Percentiles rank a stretch among this genome's conserved stretches.
Conservation (phyloP, 2,113 vertebrate species). For the Hystrix cristata region DNA sequence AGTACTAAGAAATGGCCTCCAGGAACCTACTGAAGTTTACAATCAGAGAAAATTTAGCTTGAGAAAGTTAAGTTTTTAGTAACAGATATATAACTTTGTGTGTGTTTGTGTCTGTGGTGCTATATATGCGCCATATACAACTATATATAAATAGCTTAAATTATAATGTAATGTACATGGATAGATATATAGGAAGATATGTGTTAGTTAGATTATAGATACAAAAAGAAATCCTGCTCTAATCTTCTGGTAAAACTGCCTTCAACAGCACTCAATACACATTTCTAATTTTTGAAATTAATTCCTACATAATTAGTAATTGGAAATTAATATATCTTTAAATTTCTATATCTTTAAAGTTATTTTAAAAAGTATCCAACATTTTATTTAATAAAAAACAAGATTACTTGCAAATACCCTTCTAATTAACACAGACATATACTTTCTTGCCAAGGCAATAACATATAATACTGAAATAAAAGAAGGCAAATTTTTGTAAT, state of each 20-base stretch:
- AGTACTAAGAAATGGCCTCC: background rate
- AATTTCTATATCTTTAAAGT: background rate
- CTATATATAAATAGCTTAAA: background rate
- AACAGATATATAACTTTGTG: background rate
- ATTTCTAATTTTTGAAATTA: constrained; percentile 28
- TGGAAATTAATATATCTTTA: background rate
- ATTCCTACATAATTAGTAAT: constrained; percentile 30
- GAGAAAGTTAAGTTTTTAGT: background rate
- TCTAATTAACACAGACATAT: constrained; percentile 15
- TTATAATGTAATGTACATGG: background rate
- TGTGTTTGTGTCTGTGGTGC: background rate
- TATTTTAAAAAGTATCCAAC: background rate
- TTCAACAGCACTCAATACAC: background rate
- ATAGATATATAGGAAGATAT: background rate
- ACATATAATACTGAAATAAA: constrained; percentile 41
- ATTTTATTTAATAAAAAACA: constrained; percentile 48
- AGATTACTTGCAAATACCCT: background rate
- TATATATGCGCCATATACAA: background rate
- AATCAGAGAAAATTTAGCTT: background rate
- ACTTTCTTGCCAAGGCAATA: constrained; percentile 41
- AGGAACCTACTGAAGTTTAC: background rate
- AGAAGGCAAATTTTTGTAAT: constrained; percentile 42
- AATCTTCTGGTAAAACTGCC: constrained; percentile 7
- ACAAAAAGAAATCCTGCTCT: background rate
- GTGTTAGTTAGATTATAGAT: background rate